Evolutionary conservation across 1,140 invertebrate species (phyloP).

Genomic region (Eufriesea mexicana): DNA sequence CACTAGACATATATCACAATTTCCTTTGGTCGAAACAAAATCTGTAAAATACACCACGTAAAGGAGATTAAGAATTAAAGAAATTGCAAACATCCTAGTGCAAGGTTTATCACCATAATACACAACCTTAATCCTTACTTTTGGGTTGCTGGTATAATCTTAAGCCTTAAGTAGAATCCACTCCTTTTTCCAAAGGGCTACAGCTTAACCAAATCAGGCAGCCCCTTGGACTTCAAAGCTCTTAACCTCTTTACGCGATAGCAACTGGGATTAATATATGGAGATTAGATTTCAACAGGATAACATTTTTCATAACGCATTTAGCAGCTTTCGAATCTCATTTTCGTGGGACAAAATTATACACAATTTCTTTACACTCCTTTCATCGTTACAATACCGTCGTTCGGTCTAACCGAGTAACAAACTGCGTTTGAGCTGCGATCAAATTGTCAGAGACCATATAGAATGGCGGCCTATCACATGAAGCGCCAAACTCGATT

Average conservation of each 20-base stretch:
- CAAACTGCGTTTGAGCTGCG: not conserved
- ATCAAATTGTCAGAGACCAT: not conserved
- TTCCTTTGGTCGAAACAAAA: not conserved
- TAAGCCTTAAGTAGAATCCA: not conserved
- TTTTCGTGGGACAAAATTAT: no score
- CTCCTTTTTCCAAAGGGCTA: not conserved
- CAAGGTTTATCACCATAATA: not conserved
- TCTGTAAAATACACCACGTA: not conserved
- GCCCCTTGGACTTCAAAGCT: not conserved
- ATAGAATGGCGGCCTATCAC: not conserved
- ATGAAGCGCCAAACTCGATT: not conserved
- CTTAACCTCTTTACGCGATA: no score
- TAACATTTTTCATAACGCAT: no score
- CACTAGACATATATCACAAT: not conserved
- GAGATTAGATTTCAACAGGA: not conserved
- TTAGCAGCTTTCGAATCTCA: no score
- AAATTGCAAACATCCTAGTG: not conserved
- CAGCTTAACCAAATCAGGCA: not conserved
- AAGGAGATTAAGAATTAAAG: not conserved
- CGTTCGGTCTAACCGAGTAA: not conserved
- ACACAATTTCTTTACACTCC: no score
- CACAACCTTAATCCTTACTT: not conserved
- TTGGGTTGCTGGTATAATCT: not conserved
- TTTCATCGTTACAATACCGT: no score
- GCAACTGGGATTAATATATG: not conserved